Evolutionary conservation across 2,888 invertebrate species (phyloP).

Genomic region (Tetropium fuscum): DNA sequence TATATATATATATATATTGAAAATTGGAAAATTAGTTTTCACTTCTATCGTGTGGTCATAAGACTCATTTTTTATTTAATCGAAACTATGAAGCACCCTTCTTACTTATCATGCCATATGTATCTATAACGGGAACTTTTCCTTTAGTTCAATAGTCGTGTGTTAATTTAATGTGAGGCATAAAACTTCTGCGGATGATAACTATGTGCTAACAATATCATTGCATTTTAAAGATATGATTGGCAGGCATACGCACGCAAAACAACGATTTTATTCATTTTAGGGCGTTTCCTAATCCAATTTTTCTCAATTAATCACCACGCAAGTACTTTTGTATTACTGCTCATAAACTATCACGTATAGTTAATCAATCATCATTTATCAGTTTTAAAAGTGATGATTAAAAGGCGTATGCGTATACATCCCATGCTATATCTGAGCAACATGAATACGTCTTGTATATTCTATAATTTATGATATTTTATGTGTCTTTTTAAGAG

Average conservation of each 20-base stretch:
- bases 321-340: conserved; percentile 14
- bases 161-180: background rate
- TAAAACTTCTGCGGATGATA: background rate
- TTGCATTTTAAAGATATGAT: conserved; percentile 37
- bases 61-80: too few relatives aligned
- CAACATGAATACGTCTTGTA: too few relatives aligned
- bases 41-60: too few relatives aligned
- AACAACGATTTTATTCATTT: conserved; percentile 26
- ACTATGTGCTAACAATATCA: conserved; percentile 31
- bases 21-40: too few relatives aligned
- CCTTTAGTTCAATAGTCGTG: background rate
- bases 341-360: conserved; percentile 2
- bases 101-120: too few relatives aligned
- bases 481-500: background rate
- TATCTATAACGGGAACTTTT: too few relatives aligned
- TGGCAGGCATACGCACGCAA: conserved; percentile 35
- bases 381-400: background rate
- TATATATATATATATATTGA: too few relatives aligned
- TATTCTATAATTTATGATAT: too few relatives aligned
- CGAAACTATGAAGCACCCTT: too few relatives aligned
- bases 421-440: too few relatives aligned
- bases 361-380: background rate
- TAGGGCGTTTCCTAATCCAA: conserved; percentile 25
- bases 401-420: too few relatives aligned
- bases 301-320: conserved; percentile 26